A percentile compares a stretch with the other conserved stretches of the same genome.
phyloP scores from a whole-genome alignment of 2,113 vertebrate species.

The mouse (Mus musculus) region GRCm39 chr10:24992501-24993000 shows the following conservation, averaged over 20 bases:
- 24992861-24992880: background rate
- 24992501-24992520: background rate
- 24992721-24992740: background rate
- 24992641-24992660: background rate
- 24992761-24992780: background rate
- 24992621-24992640: background rate
- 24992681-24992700: background rate
- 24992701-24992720: background rate
- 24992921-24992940: background rate
- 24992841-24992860: background rate
- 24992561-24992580: background rate
- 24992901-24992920: background rate
- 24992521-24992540: constrained; percentile 34
- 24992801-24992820: background rate
- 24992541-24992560: background rate
- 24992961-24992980: background rate
- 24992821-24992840: background rate
- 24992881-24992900: background rate
- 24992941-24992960: background rate
- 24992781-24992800: background rate
- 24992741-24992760: background rate
- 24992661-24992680: background rate
- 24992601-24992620: constrained; percentile 23
- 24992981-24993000: background rate
- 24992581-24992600: background rate